Conservation (phyloP, 2,113 vertebrate genomes). For the Oophaga pumilio region DNA sequence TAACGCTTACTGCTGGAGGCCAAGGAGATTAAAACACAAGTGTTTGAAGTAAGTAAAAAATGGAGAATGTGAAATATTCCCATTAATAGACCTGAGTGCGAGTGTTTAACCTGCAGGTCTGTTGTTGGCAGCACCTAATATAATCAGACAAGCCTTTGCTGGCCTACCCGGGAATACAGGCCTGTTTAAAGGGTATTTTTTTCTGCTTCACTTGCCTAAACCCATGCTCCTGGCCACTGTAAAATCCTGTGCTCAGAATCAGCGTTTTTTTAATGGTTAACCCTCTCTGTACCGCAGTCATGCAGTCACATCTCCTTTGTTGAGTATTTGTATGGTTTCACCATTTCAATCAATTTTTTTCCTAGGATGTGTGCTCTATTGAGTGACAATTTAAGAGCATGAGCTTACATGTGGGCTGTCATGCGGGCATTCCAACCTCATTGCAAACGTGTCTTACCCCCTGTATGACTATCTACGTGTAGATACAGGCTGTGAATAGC, state of each 20-base stretch:
- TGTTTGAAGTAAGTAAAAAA: slow-evolving; percentile 19
- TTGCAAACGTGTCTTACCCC: no score
- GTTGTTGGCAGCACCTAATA: not conserved
- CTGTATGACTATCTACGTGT: no score
- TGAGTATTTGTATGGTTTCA: not conserved
- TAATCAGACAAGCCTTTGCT: slow-evolving; percentile 44
- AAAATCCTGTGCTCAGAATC: not conserved
- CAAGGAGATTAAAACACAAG: slow-evolving; percentile 18
- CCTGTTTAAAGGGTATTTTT: slow-evolving; percentile 31
- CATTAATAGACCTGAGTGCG: not conserved
- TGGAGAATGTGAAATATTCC: slow-evolving; percentile 46
- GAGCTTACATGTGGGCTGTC: no score
- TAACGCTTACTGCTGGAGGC: slow-evolving; percentile 10
- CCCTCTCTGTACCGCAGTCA: not conserved
- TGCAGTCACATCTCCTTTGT: not conserved
- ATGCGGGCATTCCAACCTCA: no score
- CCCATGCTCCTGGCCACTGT: slow-evolving; percentile 3
- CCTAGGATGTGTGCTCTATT: no score
- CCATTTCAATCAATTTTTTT: not conserved
- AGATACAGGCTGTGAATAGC: no score
- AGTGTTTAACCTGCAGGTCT: slow-evolving; percentile 37
- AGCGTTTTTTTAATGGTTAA: not conserved
- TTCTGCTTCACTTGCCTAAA: slow-evolving; percentile 34
- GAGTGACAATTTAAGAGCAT: no score
- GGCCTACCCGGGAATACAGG: slow-evolving; percentile 11